Evolutionary conservation across 2,797 vertebrate genomes (phyloP).

Genomic region (Sebastes hopkinsi): DNA sequence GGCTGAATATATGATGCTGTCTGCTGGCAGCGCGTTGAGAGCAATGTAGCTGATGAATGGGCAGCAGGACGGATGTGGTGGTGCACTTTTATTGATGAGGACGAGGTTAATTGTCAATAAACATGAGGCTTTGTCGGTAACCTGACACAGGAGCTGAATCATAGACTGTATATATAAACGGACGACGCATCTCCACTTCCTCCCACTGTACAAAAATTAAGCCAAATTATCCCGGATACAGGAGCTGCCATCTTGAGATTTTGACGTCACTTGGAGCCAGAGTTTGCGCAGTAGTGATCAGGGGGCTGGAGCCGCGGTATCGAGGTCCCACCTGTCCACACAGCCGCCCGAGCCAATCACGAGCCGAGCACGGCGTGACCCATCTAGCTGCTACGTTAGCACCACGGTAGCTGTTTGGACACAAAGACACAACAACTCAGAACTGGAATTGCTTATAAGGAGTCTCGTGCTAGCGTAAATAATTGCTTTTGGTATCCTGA

Average conservation of each 20-base stretch:
- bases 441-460: too few relatives aligned
- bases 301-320: too few relatives aligned
- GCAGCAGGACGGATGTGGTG: not conserved
- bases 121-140: conserved; percentile 3
- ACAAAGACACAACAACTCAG: too few relatives aligned
- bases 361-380: too few relatives aligned
- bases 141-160: not conserved
- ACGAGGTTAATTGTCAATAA: not conserved
- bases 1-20: conserved; percentile 16
- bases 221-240: not conserved
- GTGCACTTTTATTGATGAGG: conserved; percentile 42
- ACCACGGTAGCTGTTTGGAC: too few relatives aligned
- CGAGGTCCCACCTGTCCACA: too few relatives aligned
- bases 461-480: not conserved
- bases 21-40: not conserved
- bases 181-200: too few relatives aligned
- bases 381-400: too few relatives aligned
- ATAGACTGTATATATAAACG: too few relatives aligned
- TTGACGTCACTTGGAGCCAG: not conserved
- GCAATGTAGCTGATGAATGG: conserved; percentile 34
- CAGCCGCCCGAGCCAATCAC: too few relatives aligned
- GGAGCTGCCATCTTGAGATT: not conserved
- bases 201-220: too few relatives aligned
- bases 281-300: not conserved
- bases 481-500: not conserved